phyloP scores from a whole-genome alignment of 2,888 invertebrate species.

The Drosophila lacicola region DNA sequence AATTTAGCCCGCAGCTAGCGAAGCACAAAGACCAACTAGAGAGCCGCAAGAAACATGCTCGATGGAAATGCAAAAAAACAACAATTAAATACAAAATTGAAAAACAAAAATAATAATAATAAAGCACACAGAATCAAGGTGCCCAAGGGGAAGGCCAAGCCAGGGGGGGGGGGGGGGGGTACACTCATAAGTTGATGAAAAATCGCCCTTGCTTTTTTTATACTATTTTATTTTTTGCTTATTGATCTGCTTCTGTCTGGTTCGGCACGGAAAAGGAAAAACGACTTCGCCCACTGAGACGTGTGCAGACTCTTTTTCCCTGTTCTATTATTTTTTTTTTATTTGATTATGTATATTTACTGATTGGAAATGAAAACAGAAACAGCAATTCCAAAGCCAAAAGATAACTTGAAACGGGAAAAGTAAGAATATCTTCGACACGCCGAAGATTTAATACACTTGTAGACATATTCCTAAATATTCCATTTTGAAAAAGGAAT shows the following conservation, averaged over 20 bases:
- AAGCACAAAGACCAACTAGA: slow-evolving; percentile 60
- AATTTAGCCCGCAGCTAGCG: slow-evolving; percentile 57
- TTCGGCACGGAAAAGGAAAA: slow-evolving; percentile 11
- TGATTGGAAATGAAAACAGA: slow-evolving; percentile 66
- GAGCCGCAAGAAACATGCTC: slow-evolving; percentile 29
- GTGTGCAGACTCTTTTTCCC: slow-evolving; percentile 31
- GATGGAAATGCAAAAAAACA: slow-evolving; percentile 28
- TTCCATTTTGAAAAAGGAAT: no score
- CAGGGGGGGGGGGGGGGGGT: slow-evolving; percentile 12
- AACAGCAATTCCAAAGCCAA: slow-evolving; percentile 53
- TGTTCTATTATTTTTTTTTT: slow-evolving; percentile 9
- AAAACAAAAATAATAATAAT: slow-evolving; percentile 42
- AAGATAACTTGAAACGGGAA: slow-evolving; percentile 50
- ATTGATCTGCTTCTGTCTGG: slow-evolving; percentile 42
- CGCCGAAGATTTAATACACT: no score
- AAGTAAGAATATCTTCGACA: slow-evolving; percentile 30
- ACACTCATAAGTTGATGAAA: slow-evolving; percentile 38
- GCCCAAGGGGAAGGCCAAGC: slow-evolving; percentile 41
- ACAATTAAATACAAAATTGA: neutral
- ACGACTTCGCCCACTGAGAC: slow-evolving; percentile 28
- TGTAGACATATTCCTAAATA: no score
- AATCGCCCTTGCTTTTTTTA: slow-evolving; percentile 34
- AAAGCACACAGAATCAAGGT: slow-evolving; percentile 64
- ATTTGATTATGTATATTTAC: slow-evolving; percentile 68
- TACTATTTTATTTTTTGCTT: slow-evolving; percentile 29